phyloP scores from a whole-genome alignment of 1,140 invertebrate species.

The Dreissena polymorpha region DNA sequence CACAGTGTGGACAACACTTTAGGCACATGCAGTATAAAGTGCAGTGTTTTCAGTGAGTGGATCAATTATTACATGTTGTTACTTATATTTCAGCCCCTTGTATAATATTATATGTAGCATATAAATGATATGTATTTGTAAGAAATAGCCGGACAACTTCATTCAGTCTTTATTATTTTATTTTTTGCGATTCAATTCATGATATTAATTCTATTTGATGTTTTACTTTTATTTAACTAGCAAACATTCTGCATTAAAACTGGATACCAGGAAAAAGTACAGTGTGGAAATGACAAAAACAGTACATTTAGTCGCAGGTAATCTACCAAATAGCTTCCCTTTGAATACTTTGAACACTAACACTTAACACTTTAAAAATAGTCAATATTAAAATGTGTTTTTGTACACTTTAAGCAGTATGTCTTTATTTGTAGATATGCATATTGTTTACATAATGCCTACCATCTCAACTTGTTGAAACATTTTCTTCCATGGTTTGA shows the following conservation, averaged over 20 bases:
- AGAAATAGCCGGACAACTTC: background rate
- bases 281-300: slow-evolving; percentile 18
- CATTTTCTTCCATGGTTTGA: background rate
- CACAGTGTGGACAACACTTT: too few species aligned
- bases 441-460: background rate
- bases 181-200: background rate
- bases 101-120: background rate
- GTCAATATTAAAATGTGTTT: background rate
- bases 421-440: background rate
- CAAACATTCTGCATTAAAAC: slow-evolving; percentile 33
- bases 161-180: background rate
- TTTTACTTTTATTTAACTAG: slow-evolving; percentile 10
- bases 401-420: background rate
- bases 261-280: slow-evolving; percentile 39
- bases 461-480: background rate
- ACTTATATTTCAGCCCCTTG: too few species aligned
- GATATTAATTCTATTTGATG: background rate
- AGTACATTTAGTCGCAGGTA: slow-evolving; percentile 36
- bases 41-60: too few species aligned
- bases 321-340: background rate
- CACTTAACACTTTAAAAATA: background rate
- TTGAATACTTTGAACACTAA: background rate
- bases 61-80: too few species aligned
- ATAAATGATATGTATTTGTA: background rate
- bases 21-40: too few species aligned